Base-by-base conservation (phyloP, 1,140 invertebrate genomes). In the Drosophila albomicans region DNA sequence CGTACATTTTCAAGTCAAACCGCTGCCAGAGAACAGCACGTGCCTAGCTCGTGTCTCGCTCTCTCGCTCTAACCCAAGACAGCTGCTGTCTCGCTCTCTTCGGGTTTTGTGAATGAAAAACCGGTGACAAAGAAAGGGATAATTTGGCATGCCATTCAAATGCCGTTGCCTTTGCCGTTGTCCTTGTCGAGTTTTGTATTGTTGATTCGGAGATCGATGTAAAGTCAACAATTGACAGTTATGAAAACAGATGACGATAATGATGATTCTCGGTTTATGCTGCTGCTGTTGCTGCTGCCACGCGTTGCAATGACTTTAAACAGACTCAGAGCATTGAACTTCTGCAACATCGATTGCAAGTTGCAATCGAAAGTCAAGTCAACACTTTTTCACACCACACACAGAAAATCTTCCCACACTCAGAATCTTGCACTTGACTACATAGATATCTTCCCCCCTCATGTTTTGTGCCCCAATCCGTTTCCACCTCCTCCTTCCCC, bases 181-280 rank as follows among this genome's bases (percentile, higher is more conserved):
- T 62, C 30, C 57, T 28, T 67, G 66, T 71, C 66, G 63, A 76
- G 7, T 62, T 25, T 25, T 25, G 20, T 52, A 32, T 63, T 71
- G 73, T 74, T 74, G 61, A 54, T 58, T 57, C 75, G 54, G 68
- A 78, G 79, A 79, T 80, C 80, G 74, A 81, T 73, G 73, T 45
- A 79, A 81, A 88, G 84, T 89, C 84, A 89, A 88, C 85, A 85
- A 88, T 89, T 85, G 84, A 88, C 84, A 88, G 85, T 88, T 88
- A 89, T 89, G 81, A 76, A 84, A 89, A 81, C 85, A 88, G 84
- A 89, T 88, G 88, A 88, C 62, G 51, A 75, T 78, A 80, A 79
- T 87, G 62, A 70, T 62, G 46, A 28, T 77, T 64, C 41, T 35
- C 13, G 48, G 49, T 52, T 20, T 49, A 48, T 51, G 45, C 5